Conservation (phyloP, 2,888 invertebrate genomes). For the Orchesellides sinensis region DNA sequence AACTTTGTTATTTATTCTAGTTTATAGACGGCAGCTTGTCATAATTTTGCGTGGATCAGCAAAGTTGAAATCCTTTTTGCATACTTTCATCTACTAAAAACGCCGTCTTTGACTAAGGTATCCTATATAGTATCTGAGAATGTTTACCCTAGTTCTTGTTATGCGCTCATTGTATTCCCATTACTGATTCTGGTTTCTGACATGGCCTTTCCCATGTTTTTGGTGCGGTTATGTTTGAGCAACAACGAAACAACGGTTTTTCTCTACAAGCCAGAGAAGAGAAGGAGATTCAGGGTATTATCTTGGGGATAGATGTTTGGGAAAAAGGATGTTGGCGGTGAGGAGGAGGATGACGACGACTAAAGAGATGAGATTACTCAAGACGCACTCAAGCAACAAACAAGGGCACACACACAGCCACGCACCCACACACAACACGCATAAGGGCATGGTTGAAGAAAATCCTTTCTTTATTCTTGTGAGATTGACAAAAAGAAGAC, state of each 20-base stretch:
- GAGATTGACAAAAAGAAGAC: neutral
- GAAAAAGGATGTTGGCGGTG: constrained; percentile 19
- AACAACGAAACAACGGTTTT: neutral
- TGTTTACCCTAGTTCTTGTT: no score
- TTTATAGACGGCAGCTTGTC: constrained; percentile 31
- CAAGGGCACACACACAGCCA: constrained; percentile 12
- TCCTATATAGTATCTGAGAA: neutral
- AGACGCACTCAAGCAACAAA: constrained; percentile 39
- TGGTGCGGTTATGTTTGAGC: neutral
- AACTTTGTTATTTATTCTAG: constrained; percentile 28
- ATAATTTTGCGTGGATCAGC: constrained; percentile 44
- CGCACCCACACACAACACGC: neutral
- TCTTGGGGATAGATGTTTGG: constrained; percentile 35
- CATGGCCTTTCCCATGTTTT: constrained; percentile 2
- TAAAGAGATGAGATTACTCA: constrained; percentile 42
- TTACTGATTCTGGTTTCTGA: neutral
- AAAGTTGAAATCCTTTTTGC: constrained; percentile 21
- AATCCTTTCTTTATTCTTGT: neutral
- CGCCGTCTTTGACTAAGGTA: neutral
- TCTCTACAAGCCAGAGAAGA: neutral
- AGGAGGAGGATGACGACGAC: constrained; percentile 3
- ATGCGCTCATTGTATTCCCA: no score
- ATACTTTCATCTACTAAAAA: constrained; percentile 2
- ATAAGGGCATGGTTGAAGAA: neutral
- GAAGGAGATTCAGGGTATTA: neutral